phyloP scores from a whole-genome alignment of 2,113 vertebrate species.

The Alligator mississippiensis region DNA sequence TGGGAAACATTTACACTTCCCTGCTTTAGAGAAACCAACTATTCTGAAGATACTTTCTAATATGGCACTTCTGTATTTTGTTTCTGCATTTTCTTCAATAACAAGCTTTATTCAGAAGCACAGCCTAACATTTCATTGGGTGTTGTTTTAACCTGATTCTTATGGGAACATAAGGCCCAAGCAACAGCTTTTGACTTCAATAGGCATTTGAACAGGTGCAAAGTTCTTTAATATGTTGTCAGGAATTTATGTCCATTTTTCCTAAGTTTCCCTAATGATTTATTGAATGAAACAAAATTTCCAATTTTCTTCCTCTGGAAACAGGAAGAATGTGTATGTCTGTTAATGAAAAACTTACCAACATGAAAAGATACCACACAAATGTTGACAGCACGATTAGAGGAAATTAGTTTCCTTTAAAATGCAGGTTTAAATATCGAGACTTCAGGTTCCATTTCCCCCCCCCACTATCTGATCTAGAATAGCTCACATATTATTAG shows the following conservation, averaged over 20 bases:
- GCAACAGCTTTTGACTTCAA: neutral
- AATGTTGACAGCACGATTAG: neutral
- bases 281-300: neutral
- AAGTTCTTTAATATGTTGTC: neutral
- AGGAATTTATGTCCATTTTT: neutral
- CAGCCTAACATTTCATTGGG: neutral
- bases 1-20: neutral
- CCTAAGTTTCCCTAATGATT: neutral
- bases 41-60: neutral
- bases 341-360: conserved; percentile 1
- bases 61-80: neutral
- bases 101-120: neutral
- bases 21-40: neutral
- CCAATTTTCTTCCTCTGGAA: neutral
- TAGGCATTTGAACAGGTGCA: neutral
- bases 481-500: neutral
- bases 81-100: neutral
- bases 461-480: neutral
- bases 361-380: neutral
- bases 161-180: neutral
- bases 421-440: conserved; percentile 34
- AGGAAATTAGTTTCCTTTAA: conserved; percentile 64
- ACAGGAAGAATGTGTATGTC: neutral
- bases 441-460: neutral
- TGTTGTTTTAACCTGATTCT: neutral